Base-by-base conservation (phyloP, 2,888 invertebrate genomes). In the Cordilura impudica region DNA sequence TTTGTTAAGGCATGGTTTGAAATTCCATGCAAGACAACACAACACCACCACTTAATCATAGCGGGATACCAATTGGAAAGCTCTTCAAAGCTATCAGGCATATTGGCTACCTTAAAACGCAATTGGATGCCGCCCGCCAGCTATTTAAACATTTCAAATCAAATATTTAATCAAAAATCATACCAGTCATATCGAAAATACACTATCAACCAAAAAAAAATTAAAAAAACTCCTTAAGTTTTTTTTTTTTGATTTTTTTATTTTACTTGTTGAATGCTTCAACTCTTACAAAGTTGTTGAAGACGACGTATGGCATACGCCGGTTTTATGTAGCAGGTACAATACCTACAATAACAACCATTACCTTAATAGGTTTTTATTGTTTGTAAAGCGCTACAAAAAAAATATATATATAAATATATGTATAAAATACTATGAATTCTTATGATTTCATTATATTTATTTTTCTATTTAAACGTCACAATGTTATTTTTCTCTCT, bases 61-160 rank as follows among this genome's bases (percentile, higher is more conserved):
- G 56, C 69, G 70, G 70, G 58, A 71, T 58, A 51, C 71, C 78
- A 65, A 65, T 71, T 85, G 82, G 84, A 74, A 72, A 71, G 74
- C 60, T 71, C 51, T 74, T 75, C 47, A 84, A 85, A 86, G 84
- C 84, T 86, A 87, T 84, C 84, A 85, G 85, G 82, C 85, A 84
- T 84, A 84, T 85, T 84, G n/a, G 87, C 87, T 87, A 87, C 86
- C 85, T 85, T 86, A 84, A 84, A 85, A 86, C 84, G 84, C 86
- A 61, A 65, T 73, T 69, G 58, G 45, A 69, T 73, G 58, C 65
- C 73, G 65, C 31, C 73, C 67, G 72, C 76, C 45, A 71, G 74
- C 73, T 61, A 79, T 79, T 70, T 67, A 77, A 74, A 43, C 29
- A 65, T 69, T 71, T 67, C 61, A 71, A 71, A 75, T 67, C 71